phyloP scores from a whole-genome alignment of 2,113 vertebrate species.

The Perca schrenkii region DNA sequence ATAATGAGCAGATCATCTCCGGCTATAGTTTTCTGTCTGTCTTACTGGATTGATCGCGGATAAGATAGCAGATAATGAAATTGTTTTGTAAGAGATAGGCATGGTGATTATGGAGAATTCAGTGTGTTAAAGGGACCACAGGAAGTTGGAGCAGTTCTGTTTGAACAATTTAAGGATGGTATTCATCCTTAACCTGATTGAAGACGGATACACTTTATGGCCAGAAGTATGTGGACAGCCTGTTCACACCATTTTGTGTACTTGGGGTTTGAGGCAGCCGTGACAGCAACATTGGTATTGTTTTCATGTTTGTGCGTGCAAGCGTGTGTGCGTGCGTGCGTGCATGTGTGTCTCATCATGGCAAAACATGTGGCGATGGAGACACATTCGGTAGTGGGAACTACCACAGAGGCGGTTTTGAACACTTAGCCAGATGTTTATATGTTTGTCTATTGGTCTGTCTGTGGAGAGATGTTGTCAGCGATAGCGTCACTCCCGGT shows the following conservation, averaged over 20 bases:
- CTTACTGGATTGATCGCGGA: neutral
- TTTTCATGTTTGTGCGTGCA: too few relatives aligned
- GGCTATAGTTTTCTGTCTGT: neutral
- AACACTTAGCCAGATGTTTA: too few relatives aligned
- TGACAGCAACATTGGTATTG: too few relatives aligned
- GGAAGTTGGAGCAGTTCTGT: neutral
- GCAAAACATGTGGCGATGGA: too few relatives aligned
- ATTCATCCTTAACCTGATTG: neutral
- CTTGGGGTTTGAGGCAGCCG: neutral
- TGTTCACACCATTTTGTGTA: neutral
- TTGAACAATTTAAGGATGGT: neutral
- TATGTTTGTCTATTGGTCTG: too few relatives aligned
- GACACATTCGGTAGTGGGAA: too few relatives aligned
- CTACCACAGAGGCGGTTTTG: too few relatives aligned
- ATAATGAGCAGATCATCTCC: slow-evolving; percentile 60
- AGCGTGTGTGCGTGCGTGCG: too few relatives aligned
- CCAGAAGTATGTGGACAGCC: neutral
- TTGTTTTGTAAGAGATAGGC: neutral
- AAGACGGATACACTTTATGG: neutral
- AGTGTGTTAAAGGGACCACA: neutral
- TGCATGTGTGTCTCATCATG: too few relatives aligned
- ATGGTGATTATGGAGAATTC: neutral
- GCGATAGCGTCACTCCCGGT: too few relatives aligned
- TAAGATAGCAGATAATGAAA: slow-evolving; percentile 38
- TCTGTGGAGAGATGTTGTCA: too few relatives aligned